Evolutionary conservation across 2,888 invertebrate species (phyloP).

Genomic region (Eupeodes latifasciatus): DNA sequence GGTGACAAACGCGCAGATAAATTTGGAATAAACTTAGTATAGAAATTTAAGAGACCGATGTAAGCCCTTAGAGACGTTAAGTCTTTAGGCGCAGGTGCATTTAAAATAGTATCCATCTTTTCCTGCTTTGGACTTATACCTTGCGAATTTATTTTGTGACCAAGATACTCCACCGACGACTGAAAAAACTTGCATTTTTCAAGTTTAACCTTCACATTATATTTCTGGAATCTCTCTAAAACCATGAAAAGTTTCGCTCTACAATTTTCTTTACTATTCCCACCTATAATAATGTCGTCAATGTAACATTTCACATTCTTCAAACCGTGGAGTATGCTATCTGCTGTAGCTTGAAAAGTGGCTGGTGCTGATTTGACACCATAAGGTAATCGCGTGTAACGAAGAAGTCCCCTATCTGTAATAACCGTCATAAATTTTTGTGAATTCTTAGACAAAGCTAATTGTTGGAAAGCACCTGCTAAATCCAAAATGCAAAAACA

Average conservation of each 20-base stretch:
- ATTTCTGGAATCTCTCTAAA: neutral
- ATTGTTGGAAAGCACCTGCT: conserved; percentile 20
- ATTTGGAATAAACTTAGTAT: neutral
- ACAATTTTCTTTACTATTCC: too few species aligned
- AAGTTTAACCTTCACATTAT: conserved; percentile 11
- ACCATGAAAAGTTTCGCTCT: too few species aligned
- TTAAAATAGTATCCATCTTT: conserved; percentile 34
- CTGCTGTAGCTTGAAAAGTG: conserved; percentile 5
- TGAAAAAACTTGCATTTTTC: neutral
- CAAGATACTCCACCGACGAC: neutral
- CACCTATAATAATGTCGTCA: conserved; percentile 9
- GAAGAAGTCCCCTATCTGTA: neutral
- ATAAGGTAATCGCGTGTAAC: conserved; percentile 18
- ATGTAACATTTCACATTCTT: conserved; percentile 28
- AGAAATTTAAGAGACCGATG: too few species aligned
- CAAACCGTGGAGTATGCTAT: neutral
- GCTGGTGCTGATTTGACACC: conserved; percentile 15
- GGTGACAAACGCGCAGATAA: conserved; percentile 18
- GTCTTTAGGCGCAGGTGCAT: too few species aligned
- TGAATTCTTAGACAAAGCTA: conserved; percentile 4
- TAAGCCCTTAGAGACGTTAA: too few species aligned
- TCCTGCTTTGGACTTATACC: conserved; percentile 45
- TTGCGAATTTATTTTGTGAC: neutral
- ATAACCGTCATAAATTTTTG: conserved; percentile 11
- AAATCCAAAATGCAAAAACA: conserved; percentile 16